A percentile compares a stretch with the other conserved stretches of the same genome.
These are phyloP conservation scores for Callorhinus ursinus DNA, from an alignment of 2,113 vertebrate species.

Conservation along the genomic window DNA sequence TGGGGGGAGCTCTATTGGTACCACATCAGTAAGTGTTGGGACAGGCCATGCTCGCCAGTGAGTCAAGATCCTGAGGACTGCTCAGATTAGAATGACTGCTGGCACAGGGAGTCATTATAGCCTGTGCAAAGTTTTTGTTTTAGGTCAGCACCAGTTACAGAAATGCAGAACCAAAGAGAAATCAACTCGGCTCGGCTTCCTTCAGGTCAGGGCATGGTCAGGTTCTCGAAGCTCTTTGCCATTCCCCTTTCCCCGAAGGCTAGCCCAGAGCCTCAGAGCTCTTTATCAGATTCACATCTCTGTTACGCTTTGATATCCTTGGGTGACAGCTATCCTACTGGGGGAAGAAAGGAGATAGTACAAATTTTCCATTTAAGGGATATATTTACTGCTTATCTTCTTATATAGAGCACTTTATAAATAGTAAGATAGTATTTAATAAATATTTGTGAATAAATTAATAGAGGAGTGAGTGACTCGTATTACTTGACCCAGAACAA, in stretches of 20 bases:
- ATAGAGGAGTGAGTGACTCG: neutral
- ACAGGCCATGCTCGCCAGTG: neutral
- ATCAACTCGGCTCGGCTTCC: neutral
- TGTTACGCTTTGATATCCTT: neutral
- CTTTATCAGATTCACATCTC: neutral
- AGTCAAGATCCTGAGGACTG: neutral
- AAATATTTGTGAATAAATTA: neutral
- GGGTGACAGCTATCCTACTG: neutral
- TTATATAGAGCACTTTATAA: neutral
- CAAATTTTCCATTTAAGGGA: neutral
- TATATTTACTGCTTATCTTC: neutral
- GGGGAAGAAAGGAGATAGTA: neutral
- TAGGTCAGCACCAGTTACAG: neutral
- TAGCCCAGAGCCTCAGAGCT: neutral
- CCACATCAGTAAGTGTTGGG: neutral
- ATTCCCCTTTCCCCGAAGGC: neutral
- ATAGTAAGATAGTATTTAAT: neutral
- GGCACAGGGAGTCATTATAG: rapidly evolving
- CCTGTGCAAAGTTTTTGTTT: neutral
- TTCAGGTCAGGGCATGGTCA: neutral
- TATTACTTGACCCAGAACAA: neutral
- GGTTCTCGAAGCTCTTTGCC: neutral
- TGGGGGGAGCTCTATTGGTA: rapidly evolving
- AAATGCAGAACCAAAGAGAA: neutral
- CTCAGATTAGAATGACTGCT: neutral